phyloP scores from a whole-genome alignment of 2,113 vertebrate genomes.

The Crotophaga sulcirostris region DNA sequence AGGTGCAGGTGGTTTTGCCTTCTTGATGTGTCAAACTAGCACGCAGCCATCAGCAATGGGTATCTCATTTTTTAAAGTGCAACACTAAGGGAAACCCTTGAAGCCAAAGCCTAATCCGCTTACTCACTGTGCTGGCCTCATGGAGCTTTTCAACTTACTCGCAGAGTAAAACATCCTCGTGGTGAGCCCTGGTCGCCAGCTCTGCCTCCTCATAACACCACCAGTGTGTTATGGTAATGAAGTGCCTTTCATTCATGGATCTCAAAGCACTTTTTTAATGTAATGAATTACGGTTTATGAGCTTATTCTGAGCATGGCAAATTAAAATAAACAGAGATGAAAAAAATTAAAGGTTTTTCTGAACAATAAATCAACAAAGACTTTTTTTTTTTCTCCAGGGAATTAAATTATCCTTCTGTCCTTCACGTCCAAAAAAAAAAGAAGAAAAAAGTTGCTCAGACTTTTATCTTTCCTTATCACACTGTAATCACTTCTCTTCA shows the following conservation, averaged over 20 bases:
- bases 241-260: constrained; percentile 41
- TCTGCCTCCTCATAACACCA: constrained; percentile 4
- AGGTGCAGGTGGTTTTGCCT: constrained; percentile 19
- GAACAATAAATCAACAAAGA: constrained; percentile 63
- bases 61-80: not conserved
- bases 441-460: constrained; percentile 52
- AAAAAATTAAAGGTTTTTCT: constrained; percentile 52
- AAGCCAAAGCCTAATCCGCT: constrained; percentile 53
- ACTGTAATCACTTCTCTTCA: constrained; percentile 75
- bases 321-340: constrained; percentile 68
- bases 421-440: not conserved
- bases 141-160: constrained; percentile 26
- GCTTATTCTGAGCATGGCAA: constrained; percentile 63
- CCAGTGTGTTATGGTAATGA: constrained; percentile 60
- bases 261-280: constrained; percentile 62
- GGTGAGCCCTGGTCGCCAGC: constrained; percentile 1
- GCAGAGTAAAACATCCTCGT: not conserved
- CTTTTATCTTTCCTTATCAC: constrained; percentile 72
- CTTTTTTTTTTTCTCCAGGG: constrained; percentile 14
- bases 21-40: not conserved
- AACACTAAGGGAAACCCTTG: constrained; percentile 11
- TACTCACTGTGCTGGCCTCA: not conserved
- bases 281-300: constrained; percentile 64
- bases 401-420: constrained; percentile 57
- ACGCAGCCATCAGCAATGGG: not conserved